Base-by-base conservation (phyloP, 2,113 vertebrate genomes). In the Pao palembangensis region DNA sequence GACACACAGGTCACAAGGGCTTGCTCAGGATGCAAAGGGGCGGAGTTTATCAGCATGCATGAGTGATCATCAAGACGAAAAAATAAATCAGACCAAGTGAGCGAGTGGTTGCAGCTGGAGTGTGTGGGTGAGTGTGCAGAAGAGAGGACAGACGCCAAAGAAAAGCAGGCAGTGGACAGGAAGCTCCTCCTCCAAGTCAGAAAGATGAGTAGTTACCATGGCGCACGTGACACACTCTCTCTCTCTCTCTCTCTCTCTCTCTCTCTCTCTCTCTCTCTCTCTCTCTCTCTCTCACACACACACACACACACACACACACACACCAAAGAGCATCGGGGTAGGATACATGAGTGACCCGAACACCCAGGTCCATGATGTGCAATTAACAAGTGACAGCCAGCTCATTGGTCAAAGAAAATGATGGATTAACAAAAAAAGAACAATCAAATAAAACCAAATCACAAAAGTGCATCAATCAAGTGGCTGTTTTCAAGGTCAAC, bases 401-500 rank as follows among this genome's bases (percentile, higher is more conserved):
- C 79, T 65, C 66, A 89, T 82, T 88, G 82, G 75, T 88, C 78
- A 83, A 88, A 87, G 71, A 58, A 81, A 86, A 84, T 83, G 46
- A 52, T 86, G 65, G 58, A 87, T 84, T 84, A 82, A 75, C 2
- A 25, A 12, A 48, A 43, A 43, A 65, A 58, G 16, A 44, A 44
- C 43, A 44, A 44, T 17, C 4, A 44, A 44, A 44, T 17, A 48
- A 31, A 61, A 61, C 52, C 71, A 64, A 72, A 83, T 87, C 80
- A 89, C 78, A 88, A 82, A 71, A 89, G 87, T 88, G 87, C 88
- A 91, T 85, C 83, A 86, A 83, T 85, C 83, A 86, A 83, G 80
- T 85, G 87, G 83, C 83, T 76, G 80, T 87, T 88, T 84, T 87
- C 84, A 89, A 89, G 79, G 82, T 86, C 76, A 80, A 92, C 91